Evolutionary conservation across 1,140 invertebrate species (phyloP), one percentile per base, ranked within the genome.

Genomic region (Drosophila tropicalis): DNA sequence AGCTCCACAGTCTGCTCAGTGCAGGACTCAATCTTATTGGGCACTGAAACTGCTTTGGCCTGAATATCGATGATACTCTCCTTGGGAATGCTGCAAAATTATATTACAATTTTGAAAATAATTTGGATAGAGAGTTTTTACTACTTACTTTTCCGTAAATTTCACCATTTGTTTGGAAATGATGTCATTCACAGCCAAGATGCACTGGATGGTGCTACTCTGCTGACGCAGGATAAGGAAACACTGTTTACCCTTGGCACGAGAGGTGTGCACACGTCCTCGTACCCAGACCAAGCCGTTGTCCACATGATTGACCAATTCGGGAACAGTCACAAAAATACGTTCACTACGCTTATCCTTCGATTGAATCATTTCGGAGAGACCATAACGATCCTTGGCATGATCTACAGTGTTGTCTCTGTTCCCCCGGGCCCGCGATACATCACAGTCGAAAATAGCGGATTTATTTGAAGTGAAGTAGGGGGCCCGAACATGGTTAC

Each of bases 121-220:
- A 15, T 65, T 0, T 74, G 67, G 34, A 7, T 10, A 5, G 17
- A 32, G 1, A 19, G 0, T 55, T 72, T 56, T 62, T 9, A 2
- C 4, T 57, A 94, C 95, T 94, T 93, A 98, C 97, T 96, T 96
- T 85, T 97, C 96, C 76, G 95, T 95, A 93, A 99, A 99, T 93
- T 99, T 99, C 12, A 99, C 95, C 97, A 99, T 98, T 91, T 97
- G 96, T 92, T 99, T 99, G 92, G 98, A 99, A 71, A 97, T 94
- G 57, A 94, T 94, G 62, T 98, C 96, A 76, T 94, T 95, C 5
- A 99, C 98, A 76, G 95, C 95, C 22, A 96, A 91, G 56, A 99
- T 93, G 62, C 96, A 95, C 94, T 99, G 99, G 1, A 99, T 95
- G 0, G 98, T 99, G 91, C 95, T 96, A 51, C 97, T 96, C 85